These are phyloP conservation scores for Linurgus olivaceus DNA, from an alignment of 2,797 vertebrate species.

Conservation along the genomic window DNA sequence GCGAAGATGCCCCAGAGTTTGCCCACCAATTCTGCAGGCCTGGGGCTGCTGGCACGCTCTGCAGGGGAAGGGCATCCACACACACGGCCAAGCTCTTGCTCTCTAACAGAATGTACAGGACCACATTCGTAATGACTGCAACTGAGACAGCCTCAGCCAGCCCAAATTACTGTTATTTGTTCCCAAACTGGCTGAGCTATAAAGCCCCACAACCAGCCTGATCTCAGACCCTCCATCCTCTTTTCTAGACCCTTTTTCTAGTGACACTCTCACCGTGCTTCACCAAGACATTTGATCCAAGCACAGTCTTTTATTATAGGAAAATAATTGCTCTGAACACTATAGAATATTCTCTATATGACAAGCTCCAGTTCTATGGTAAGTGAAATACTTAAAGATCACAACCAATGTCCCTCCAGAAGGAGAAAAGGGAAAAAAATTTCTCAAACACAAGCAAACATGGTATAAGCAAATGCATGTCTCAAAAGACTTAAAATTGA, in stretches of 20 bases:
- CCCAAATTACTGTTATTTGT: background rate
- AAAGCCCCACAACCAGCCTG: background rate
- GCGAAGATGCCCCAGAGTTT: background rate
- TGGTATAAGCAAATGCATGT: conserved; percentile 37
- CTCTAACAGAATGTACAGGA: background rate
- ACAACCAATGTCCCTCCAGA: conserved; percentile 31
- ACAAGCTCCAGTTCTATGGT: conserved; percentile 11
- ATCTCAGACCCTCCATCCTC: background rate
- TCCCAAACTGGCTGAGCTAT: background rate
- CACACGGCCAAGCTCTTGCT: background rate
- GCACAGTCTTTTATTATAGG: background rate
- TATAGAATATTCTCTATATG: background rate
- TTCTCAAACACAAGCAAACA: conserved; percentile 32
- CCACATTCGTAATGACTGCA: background rate
- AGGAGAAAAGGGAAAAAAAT: background rate
- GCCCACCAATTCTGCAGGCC: background rate
- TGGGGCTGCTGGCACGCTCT: background rate
- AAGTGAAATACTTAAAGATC: background rate
- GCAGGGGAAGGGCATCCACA: background rate
- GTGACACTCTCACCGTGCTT: background rate
- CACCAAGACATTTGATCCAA: background rate
- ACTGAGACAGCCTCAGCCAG: background rate
- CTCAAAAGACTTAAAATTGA: conserved; percentile 33
- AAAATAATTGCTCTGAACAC: conserved; percentile 27
- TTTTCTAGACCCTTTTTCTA: background rate